Conservation (phyloP, 2,797 vertebrate species). For the Parotocinclus haroldoi region DNA sequence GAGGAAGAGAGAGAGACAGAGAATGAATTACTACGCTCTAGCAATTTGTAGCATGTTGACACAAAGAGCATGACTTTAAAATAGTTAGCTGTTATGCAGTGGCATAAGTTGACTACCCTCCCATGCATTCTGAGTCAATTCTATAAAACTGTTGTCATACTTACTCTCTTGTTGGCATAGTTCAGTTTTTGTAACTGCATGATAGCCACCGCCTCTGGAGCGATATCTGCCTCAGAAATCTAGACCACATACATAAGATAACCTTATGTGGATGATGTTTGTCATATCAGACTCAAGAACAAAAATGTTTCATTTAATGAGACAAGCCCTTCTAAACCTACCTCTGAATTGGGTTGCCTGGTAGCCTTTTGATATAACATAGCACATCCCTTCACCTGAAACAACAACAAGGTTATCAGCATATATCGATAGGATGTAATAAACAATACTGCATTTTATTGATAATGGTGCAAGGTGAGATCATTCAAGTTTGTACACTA, state of each 20-base stretch:
- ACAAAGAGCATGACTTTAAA: too few relatives aligned
- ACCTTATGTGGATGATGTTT: background rate
- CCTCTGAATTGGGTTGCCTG: background rate
- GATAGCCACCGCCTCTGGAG: constrained; percentile 24
- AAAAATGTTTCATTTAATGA: background rate
- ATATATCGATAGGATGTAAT: too few relatives aligned
- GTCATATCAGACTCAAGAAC: background rate
- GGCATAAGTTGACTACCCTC: background rate
- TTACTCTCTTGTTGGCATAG: constrained; percentile 19
- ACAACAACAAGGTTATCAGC: background rate
- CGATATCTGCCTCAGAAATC: constrained; percentile 20
- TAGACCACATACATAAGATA: background rate
- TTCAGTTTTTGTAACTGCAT: constrained; percentile 40
- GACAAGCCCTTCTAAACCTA: background rate
- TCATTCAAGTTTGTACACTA: too few relatives aligned
- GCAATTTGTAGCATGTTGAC: too few relatives aligned
- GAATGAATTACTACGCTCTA: background rate
- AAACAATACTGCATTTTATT: too few relatives aligned
- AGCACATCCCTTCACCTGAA: constrained; percentile 30
- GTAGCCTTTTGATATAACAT: constrained; percentile 9
- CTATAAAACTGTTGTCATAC: background rate
- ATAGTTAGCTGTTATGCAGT: background rate
- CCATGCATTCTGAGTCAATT: background rate
- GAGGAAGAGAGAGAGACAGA: background rate
- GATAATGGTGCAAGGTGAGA: too few relatives aligned